Base-by-base conservation (phyloP, 2,888 invertebrate species). In the Hemithea aestivaria region DNA sequence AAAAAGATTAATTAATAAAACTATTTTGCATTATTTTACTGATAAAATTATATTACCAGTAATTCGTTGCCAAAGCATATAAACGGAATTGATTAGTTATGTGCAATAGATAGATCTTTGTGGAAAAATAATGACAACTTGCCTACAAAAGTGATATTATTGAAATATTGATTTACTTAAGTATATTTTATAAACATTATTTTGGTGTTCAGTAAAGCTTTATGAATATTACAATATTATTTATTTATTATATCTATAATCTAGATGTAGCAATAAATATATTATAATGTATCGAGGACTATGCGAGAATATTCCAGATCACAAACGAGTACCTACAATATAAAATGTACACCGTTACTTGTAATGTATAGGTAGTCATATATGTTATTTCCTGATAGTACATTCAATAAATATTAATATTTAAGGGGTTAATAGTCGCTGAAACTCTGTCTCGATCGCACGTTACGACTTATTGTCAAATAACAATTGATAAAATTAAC, bases 41-140 rank as follows among this genome's bases (percentile, higher is more conserved):
- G 21, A 11, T 43, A 27, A 34, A 21, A 5, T 16, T 35, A 10
- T 9, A n/a, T n/a, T n/a, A 35, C 33, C 10, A 25, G 27, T 36
- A 48, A 33, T 44, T 37, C 43, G 39, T 40, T 40, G 40, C 40
- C 42, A 38, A 48, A 28, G 31, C 43, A 29, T 38, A 29, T 34
- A 57, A 60, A 66, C 55, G 75, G 75, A 76, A 76, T 76, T 76
- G 75, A 76, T 59, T 74, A 73, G 67, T 42, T 32, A 36, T 30
- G 41, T 39, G 10, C 35, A 30, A 45, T 37, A 40, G 35, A 29
- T 43, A 27, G 25, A 24, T 9, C 30, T 31, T 22, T 23, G 23
- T 35, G 26, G 26, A 35, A 20, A 21, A 30, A 27, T 7, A 35
- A 7, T 28, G 8, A 26, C 20, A 21, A 8, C 2, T 41, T 34